Conservation (phyloP, 2,113 vertebrate genomes). For the Melanerpes aurifrons region DNA sequence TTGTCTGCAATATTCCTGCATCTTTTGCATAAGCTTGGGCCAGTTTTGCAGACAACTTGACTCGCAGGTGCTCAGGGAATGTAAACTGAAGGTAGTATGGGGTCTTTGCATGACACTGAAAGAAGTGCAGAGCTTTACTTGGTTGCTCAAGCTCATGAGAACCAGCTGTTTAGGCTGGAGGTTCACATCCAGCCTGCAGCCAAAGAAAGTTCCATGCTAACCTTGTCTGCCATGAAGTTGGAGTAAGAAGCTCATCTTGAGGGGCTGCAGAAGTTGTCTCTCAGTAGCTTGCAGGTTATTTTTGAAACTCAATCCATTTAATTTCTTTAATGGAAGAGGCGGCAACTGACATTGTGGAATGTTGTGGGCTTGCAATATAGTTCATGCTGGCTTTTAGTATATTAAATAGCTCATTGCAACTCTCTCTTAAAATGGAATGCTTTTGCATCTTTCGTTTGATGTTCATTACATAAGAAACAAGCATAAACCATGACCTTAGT, state of each 20-base stretch:
- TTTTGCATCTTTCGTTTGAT: slow-evolving; percentile 36
- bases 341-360: slow-evolving; percentile 31
- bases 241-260: neutral
- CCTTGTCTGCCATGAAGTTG: neutral
- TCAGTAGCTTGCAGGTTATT: neutral
- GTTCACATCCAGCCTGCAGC: neutral
- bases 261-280: neutral
- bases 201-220: neutral
- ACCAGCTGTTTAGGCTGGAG: neutral
- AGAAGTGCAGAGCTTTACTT: neutral
- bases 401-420: slow-evolving; percentile 52
- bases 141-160: neutral
- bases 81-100: neutral
- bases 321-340: slow-evolving; percentile 54
- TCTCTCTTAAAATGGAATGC: slow-evolving; percentile 38
- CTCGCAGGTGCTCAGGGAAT: neutral
- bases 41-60: neutral
- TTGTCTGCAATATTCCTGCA: neutral
- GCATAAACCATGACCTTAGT: slow-evolving; percentile 15
- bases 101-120: neutral
- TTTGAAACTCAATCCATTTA: slow-evolving; percentile 49
- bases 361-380: neutral
- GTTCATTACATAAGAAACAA: slow-evolving; percentile 39
- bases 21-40: neutral
- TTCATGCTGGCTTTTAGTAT: neutral